These are phyloP conservation scores for Linnaemya tessellans DNA, from an alignment of 2,888 invertebrate genomes.

Conservation along the genomic window DNA sequence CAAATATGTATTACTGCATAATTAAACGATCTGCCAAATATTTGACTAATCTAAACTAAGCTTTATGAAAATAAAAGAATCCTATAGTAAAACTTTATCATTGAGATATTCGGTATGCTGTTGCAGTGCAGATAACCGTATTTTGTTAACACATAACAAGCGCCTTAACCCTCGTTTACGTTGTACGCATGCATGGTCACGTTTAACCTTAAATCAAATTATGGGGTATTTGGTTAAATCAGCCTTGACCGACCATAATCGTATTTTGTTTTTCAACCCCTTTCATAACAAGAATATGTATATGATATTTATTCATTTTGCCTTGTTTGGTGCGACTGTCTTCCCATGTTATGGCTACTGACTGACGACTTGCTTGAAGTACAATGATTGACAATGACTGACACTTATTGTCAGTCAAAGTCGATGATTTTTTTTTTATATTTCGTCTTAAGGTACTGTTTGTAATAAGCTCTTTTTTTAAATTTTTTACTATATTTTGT, in stretches of 20 bases:
- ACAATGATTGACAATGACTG: constrained; percentile 63
- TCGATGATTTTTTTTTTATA: background rate
- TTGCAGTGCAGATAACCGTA: background rate
- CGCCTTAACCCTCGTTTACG: background rate
- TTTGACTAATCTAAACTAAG: no score
- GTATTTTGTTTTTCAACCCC: background rate
- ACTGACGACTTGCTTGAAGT: constrained; percentile 13
- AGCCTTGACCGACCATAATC: constrained; percentile 28
- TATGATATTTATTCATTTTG: background rate
- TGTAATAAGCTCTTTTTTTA: constrained; percentile 13
- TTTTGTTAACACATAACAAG: background rate
- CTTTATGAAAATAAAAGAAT: background rate
- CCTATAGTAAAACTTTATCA: background rate
- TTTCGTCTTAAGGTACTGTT: background rate
- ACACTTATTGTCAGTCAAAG: constrained; percentile 46
- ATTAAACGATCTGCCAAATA: no score
- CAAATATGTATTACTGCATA: no score
- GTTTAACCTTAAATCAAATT: constrained; percentile 20
- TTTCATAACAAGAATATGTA: background rate
- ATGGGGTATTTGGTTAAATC: constrained; percentile 22
- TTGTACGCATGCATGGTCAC: background rate
- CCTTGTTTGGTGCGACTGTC: background rate
- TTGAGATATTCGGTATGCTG: background rate
- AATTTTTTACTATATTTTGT: background rate
- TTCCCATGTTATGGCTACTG: constrained; percentile 12